These are phyloP conservation scores for Elegia similella DNA, from an alignment of 2,888 invertebrate genomes.

Conservation along the genomic window DNA sequence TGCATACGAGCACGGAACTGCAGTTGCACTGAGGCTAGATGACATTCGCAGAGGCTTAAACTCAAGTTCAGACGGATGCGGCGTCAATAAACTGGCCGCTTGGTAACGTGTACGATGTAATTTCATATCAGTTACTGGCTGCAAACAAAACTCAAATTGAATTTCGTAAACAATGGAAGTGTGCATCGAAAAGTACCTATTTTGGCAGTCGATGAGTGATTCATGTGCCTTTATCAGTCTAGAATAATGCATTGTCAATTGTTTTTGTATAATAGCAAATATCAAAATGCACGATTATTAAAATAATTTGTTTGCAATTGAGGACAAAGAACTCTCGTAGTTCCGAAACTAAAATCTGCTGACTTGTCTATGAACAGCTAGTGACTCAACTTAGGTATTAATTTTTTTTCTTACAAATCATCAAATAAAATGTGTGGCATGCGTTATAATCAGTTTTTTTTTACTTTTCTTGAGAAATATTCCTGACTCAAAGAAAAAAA, in stretches of 20 bases:
- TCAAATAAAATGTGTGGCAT: neutral
- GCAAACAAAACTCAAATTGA: slow-evolving; percentile 9
- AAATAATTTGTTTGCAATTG: neutral
- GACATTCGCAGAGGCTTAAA: slow-evolving; percentile 75
- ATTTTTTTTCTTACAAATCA: neutral
- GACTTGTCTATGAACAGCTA: neutral
- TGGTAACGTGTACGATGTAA: slow-evolving; percentile 54
- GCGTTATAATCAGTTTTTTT: too few species aligned
- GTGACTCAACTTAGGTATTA: neutral
- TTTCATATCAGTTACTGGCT: slow-evolving; percentile 47
- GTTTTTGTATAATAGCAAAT: neutral
- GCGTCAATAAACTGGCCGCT: slow-evolving; percentile 68
- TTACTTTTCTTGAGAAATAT: too few species aligned
- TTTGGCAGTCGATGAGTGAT: neutral
- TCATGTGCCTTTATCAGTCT: neutral
- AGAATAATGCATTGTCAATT: neutral
- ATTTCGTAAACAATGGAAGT: slow-evolving; percentile 8
- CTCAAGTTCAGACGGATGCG: slow-evolving; percentile 73
- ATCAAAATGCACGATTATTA: neutral
- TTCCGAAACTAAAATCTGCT: neutral
- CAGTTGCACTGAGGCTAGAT: slow-evolving; percentile 73
- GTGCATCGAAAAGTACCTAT: neutral
- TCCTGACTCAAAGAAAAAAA: too few species aligned
- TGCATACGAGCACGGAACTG: slow-evolving; percentile 66
- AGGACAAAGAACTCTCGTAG: neutral